A percentile compares a stretch with the other conserved stretches of the same genome.
These are phyloP conservation scores for Ondatra zibethicus DNA, from an alignment of 2,113 vertebrate species.

Conservation along the genomic window DNA sequence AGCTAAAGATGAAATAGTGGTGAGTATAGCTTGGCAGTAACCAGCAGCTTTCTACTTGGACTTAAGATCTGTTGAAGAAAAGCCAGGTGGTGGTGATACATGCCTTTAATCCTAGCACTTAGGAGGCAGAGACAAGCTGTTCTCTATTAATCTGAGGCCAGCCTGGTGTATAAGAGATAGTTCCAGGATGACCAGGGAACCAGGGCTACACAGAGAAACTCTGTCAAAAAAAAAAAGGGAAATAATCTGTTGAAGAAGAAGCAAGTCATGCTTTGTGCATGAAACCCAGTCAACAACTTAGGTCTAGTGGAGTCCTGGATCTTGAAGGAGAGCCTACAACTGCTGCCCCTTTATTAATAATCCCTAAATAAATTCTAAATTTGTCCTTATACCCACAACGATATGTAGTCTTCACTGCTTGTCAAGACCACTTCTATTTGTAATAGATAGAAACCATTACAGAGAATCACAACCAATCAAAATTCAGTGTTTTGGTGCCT, in stretches of 20 bases:
- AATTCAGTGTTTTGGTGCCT: not conserved
- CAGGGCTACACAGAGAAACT: too few species aligned
- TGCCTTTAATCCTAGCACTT: too few species aligned
- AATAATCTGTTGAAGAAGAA: not conserved
- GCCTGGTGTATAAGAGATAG: too few species aligned
- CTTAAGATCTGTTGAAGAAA: not conserved
- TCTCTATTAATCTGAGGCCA: too few species aligned
- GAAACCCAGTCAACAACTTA: not conserved
- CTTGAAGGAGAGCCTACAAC: not conserved
- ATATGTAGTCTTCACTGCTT: not conserved
- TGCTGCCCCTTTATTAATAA: not conserved
- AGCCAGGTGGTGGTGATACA: too few species aligned
- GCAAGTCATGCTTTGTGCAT: not conserved
- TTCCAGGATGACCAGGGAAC: too few species aligned
- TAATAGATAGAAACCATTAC: not conserved
- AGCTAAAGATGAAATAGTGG: not conserved
- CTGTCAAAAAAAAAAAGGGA: too few species aligned
- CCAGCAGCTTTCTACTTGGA: not conserved
- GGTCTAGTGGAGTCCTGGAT: not conserved
- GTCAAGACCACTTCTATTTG: not conserved
- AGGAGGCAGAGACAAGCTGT: too few species aligned
- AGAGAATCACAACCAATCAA: not conserved
- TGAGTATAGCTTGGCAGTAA: not conserved
- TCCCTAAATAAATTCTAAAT: not conserved
- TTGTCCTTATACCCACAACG: not conserved